These are phyloP conservation scores for Chelonia mydas DNA, from an alignment of 2,797 vertebrate species.

Conservation along the genomic window DNA sequence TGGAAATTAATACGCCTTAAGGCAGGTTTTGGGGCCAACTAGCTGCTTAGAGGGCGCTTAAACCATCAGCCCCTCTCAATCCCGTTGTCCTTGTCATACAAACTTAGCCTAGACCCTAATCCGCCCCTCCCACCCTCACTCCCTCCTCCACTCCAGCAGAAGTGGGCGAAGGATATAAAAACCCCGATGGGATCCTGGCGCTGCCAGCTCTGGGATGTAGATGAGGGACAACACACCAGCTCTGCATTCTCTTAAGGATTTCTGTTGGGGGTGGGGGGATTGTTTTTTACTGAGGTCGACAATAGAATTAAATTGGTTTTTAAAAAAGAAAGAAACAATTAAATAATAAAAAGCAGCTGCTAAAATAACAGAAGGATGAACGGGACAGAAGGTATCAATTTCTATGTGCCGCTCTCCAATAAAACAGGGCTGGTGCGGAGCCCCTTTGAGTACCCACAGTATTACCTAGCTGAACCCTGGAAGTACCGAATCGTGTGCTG, in stretches of 20 bases:
- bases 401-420: conserved; percentile 87
- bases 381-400: conserved; percentile 86
- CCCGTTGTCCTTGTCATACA: conserved; percentile 78
- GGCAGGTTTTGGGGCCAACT: conserved; percentile 77
- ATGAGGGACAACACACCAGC: conserved; percentile 38
- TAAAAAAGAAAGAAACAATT: neutral
- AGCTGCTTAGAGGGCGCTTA: conserved; percentile 76
- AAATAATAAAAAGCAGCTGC: neutral
- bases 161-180: conserved; percentile 77
- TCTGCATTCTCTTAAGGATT: neutral
- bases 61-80: conserved; percentile 77
- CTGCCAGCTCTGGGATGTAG: neutral
- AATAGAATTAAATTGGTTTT: neutral
- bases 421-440: conserved; percentile 85
- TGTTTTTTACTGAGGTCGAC: neutral
- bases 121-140: conserved; percentile 40
- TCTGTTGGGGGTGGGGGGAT: neutral
- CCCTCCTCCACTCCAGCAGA: neutral
- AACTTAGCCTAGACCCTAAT: conserved; percentile 75
- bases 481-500: conserved; percentile 76
- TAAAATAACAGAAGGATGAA: conserved; percentile 76
- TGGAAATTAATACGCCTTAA: conserved; percentile 76
- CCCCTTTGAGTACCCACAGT: conserved; percentile 84
- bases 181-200: conserved; percentile 49
- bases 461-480: conserved; percentile 83